Evolutionary conservation across 1,140 invertebrate genomes (phyloP), one percentile per base, ranked within the genome.

Genomic region (Sinella curviseta): DNA sequence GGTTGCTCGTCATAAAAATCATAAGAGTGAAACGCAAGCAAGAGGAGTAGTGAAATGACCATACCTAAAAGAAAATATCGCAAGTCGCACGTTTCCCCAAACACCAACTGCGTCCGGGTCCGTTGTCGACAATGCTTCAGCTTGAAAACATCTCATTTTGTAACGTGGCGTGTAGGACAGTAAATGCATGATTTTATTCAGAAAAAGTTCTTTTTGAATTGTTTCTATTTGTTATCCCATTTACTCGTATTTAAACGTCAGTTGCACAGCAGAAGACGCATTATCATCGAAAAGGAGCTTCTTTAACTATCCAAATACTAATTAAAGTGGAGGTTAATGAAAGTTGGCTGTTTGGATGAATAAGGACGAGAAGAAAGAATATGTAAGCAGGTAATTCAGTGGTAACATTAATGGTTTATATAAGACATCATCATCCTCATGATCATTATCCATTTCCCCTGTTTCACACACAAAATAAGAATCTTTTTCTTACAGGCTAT

Each of bases 281-380:
- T 20, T 12, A 12, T 48, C 8, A 48, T 48, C 39, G 8, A 12
- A 8, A 48, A 48, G 20, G 8, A 12, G 39, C 39, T 48, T n/a
- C 57, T 60, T 60, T 60, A 60, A 3, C 57, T n/a, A 60, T 60
- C 24, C 57, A 60, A 60, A 12, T 26, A 60, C 57, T 60, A 60
- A 60, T 60, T 60, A 60, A 60, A 60, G 57, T n/a, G 24, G 57
- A 60, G 57, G 57, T 60, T 60, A 60, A 60, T 60, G 57, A 60
- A 26, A 60, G 4, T 48, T 48, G 39, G 39, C 20, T 48, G 20
- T 48, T 48, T 48, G 39, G 20, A 48, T 48, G 20, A 48, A 20
- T 12, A 48, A 48, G 20, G 20, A 48, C 8, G 20, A 48, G 39
- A 12, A 48, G 39, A 48, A 8, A 48, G 20, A 48, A 20, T 48